phyloP scores from a whole-genome alignment of 2,797 vertebrate genomes.

The Gymnothorax javanicus region DNA sequence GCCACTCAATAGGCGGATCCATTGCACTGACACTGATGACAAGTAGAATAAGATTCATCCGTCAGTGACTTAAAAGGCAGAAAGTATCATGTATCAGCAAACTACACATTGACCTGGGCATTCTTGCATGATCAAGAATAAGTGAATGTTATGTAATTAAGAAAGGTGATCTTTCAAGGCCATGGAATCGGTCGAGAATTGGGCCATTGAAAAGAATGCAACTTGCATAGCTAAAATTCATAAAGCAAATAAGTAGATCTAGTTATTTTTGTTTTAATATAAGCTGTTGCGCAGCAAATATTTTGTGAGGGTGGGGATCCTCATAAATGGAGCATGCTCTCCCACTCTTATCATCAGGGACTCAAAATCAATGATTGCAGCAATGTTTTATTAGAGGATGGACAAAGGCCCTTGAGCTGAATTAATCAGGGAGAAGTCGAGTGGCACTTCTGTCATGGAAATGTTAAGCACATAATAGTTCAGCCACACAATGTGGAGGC shows the following conservation, averaged over 20 bases:
- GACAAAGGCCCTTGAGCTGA: conserved; percentile 85
- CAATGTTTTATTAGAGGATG: conserved; percentile 84
- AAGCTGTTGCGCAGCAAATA: not conserved
- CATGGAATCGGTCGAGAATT: not conserved
- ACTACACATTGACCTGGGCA: not conserved
- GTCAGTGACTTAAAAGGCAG: conserved; percentile 72
- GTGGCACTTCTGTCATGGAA: conserved; percentile 94
- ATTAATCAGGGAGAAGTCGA: conserved; percentile 91
- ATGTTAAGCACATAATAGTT: conserved; percentile 86
- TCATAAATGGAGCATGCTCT: conserved; percentile 74
- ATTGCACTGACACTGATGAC: conserved; percentile 85
- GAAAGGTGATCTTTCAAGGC: not conserved
- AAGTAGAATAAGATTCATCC: conserved; percentile 73
- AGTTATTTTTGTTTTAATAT: not conserved
- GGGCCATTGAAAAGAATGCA: not conserved
- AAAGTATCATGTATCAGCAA: conserved; percentile 40
- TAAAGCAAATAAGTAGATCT: not conserved
- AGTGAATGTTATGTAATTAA: not conserved
- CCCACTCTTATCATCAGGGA: conserved; percentile 77
- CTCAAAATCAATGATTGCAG: conserved; percentile 87
- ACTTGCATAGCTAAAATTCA: not conserved
- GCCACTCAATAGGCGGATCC: conserved; percentile 80
- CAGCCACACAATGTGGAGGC: conserved; percentile 82
- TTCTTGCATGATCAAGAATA: not conserved
- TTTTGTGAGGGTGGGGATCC: not conserved